Evolutionary conservation across 2,797 vertebrate genomes (phyloP), one percentile per base, ranked within the genome.

Genomic region (Balearica regulorum): DNA sequence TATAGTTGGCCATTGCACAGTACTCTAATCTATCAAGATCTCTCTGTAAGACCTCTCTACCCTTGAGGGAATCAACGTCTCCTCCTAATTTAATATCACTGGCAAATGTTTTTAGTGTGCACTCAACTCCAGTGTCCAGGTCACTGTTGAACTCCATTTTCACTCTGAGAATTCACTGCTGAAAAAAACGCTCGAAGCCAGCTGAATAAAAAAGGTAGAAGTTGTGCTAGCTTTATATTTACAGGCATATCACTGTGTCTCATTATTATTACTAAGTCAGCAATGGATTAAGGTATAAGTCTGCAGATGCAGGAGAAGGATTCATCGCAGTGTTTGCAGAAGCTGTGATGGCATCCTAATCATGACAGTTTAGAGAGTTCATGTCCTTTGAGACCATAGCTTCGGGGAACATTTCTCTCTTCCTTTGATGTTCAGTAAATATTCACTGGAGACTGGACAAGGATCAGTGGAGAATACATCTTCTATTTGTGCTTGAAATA

Each of bases 201-300:
- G n/a, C 14, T 78, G 65, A 39, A 60, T 51, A 75, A 43, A 37
- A 4, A 17, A 7, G 6, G 43, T 43, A 35, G 37, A 66, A 93
- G 35, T 51, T 84, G 48, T 73, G n/a, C 11, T 83, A 71, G 29
- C 48, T 91, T 83, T 78, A 25, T 81, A 83, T 57, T 83, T 85
- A 28, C 57, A 87, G 68, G 20, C 53, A 4, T 90, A 87, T 72
- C 24, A n/a, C 51, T 35, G 18, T 64, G 64, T 83, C 70, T 91
- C 31, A 26, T 78, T 80, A 49, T 80, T 83, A 68, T 83, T 89
- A 83, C 71, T 35, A 68, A 86, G 72, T 87, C 87, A 93, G 89
- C 78, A 95, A n/a, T 54, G 84, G 84, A 86, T 92, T 89, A 94
- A 86, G 53, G 33, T 15, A n/a, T 84, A 89, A 89, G 66, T 71